Evolutionary conservation across 30 jellyfish, hydroid and myxozoan genomes (phyloP), one percentile per base, ranked within the genome.

Genomic region (Aurelia aurita): DNA sequence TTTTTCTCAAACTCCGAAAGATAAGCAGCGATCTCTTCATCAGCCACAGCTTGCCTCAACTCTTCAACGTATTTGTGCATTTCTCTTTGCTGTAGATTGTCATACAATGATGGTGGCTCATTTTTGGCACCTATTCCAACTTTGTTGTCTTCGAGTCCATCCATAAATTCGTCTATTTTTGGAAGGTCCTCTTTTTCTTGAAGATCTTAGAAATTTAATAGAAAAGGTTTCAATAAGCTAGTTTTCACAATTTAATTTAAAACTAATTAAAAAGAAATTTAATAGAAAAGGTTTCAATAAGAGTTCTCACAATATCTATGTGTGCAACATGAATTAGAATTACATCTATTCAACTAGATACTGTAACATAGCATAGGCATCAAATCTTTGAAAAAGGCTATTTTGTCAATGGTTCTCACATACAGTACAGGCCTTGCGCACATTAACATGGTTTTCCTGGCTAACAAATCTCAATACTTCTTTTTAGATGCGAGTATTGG

Each of bases 1-100:
- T 79, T 91, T 47, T 80, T 72, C 65, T 93, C 98, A 84, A 93
- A 93, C 43, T 93, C 98, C 45, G 61, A 91, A 22, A 93, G 90
- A 64, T 93, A 93, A 15, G 83, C 96, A 16, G 81, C 77, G 12
- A 93, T 93, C 54, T 93, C 98, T 54, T 93, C 98, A 58, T 93
- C 98, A 3, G 98, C 98, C 31, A 93, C 65, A 43, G 93, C 64
- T 46, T 70, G 87, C 44, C 71, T 74, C 68, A 87, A 58, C 25
- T 87, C 96, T 0, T 61, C 91, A 23, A 87, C 89, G 57, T 87
- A 87, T 34, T 87, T 87, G 55, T 76, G 96, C 91, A 72, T 66
- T 25, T 72, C 96, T 39, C 58, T 77, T 64, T 87, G 96, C 77
- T 87, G 91, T 1, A 57, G 9, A 23, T 68, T 59, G 12, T 78